These are phyloP conservation scores for Misgurnus mizolepis DNA, from an alignment of 2,113 vertebrate genomes.

Conservation along the genomic window DNA sequence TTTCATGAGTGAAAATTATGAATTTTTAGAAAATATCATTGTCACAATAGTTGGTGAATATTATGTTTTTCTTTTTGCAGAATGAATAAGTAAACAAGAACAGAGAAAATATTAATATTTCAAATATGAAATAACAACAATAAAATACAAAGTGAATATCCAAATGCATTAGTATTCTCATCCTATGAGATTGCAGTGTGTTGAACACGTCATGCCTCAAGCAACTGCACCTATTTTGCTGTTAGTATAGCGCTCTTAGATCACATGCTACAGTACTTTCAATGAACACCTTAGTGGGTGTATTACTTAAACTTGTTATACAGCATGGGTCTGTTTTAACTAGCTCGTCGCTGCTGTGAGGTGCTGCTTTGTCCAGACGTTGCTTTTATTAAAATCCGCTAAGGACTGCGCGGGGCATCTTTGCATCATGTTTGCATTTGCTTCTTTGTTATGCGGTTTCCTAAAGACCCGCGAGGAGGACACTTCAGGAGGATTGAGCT, in stretches of 20 bases:
- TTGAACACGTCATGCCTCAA: slow-evolving; percentile 80
- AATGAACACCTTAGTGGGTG: slow-evolving; percentile 9
- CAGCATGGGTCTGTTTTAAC: not conserved
- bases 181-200: slow-evolving; percentile 80
- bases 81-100: too few relatives aligned
- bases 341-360: not conserved
- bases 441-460: slow-evolving; percentile 66
- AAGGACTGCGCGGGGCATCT: slow-evolving; percentile 16
- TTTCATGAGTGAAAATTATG: too few relatives aligned
- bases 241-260: slow-evolving; percentile 65
- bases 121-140: not conserved
- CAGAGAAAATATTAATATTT: not conserved
- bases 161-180: slow-evolving; percentile 76
- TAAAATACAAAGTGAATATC: not conserved
- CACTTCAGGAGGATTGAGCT: slow-evolving; percentile 69
- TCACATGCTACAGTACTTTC: slow-evolving; percentile 25
- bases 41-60: too few relatives aligned
- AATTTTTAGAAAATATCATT: too few relatives aligned
- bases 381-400: not conserved
- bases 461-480: slow-evolving; percentile 66
- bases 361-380: not conserved
- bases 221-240: slow-evolving; percentile 75
- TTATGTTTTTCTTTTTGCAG: too few relatives aligned
- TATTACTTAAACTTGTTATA: not conserved
- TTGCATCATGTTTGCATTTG: slow-evolving; percentile 72